Evolutionary conservation across 2,888 invertebrate species (phyloP).

Genomic region (Adela reaumurella): DNA sequence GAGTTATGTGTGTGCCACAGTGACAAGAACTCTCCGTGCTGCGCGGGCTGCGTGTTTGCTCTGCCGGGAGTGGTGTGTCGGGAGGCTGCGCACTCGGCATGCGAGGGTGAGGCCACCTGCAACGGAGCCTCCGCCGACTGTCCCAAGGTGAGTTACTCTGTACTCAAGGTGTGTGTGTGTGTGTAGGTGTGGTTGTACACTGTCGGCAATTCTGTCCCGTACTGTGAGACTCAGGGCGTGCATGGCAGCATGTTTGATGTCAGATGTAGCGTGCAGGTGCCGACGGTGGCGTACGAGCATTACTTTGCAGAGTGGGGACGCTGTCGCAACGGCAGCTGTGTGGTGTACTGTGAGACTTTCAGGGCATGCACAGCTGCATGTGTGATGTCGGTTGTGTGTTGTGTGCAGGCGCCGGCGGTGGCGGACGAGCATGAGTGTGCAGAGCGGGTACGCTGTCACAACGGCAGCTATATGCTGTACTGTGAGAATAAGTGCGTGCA

Average conservation of each 20-base stretch:
- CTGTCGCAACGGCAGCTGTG: slow-evolving; percentile 66
- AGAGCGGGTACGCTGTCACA: slow-evolving; percentile 85
- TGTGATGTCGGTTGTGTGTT: slow-evolving; percentile 71
- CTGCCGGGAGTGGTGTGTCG: slow-evolving; percentile 79
- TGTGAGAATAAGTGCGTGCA: slow-evolving; percentile 77
- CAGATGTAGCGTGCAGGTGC: slow-evolving; percentile 72
- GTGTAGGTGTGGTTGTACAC: no score
- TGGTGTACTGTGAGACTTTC: slow-evolving; percentile 81
- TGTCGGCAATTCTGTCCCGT: slow-evolving; percentile 73
- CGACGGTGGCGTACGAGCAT: slow-evolving; percentile 81
- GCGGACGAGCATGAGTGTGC: slow-evolving; percentile 84
- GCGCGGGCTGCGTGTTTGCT: slow-evolving; percentile 87
- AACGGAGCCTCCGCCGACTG: slow-evolving; percentile 64
- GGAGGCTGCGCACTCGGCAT: slow-evolving; percentile 87
- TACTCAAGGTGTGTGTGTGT: background rate
- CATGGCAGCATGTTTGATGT: slow-evolving; percentile 83
- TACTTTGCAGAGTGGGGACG: slow-evolving; percentile 84
- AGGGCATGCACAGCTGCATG: slow-evolving; percentile 79
- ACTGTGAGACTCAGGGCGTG: slow-evolving; percentile 75
- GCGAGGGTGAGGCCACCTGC: slow-evolving; percentile 88
- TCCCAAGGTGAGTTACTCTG: slow-evolving; percentile 28
- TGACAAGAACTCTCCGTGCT: slow-evolving; percentile 95
- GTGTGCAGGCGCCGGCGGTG: slow-evolving; percentile 81
- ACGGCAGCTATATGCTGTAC: slow-evolving; percentile 77
- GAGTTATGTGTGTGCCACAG: slow-evolving; percentile 45